These are phyloP conservation scores for Auanema freiburgensis DNA, from an alignment of 2,888 invertebrate genomes.

Conservation along the genomic window DNA sequence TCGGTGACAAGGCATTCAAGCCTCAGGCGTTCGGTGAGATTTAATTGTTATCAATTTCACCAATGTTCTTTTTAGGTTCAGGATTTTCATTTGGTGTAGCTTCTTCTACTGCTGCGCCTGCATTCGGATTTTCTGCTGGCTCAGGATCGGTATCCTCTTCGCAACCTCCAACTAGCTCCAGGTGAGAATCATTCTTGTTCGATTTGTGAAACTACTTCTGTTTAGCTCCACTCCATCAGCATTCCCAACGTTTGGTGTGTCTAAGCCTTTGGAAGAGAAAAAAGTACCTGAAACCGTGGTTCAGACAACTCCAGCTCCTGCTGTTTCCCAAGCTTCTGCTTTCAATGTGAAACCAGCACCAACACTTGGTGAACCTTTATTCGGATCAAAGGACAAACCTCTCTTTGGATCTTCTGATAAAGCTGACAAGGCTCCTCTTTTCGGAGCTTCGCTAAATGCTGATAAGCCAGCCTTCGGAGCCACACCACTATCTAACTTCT, in stretches of 20 bases:
- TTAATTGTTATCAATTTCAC: neutral
- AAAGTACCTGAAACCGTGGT: no score
- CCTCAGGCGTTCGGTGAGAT: neutral
- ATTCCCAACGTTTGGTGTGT: neutral
- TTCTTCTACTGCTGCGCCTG: no score
- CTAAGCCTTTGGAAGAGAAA: no score
- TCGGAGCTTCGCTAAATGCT: no score
- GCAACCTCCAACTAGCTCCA: no score
- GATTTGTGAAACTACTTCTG: neutral
- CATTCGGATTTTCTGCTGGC: conserved; percentile 3
- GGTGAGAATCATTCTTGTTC: no score
- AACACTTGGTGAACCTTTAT: neutral
- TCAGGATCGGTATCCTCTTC: neutral
- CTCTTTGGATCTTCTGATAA: neutral
- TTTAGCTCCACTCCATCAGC: neutral
- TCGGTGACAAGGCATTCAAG: conserved; percentile 10
- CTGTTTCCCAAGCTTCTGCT: no score
- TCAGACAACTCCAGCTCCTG: neutral
- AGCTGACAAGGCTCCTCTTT: neutral
- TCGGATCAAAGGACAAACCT: neutral
- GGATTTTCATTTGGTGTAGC: neutral
- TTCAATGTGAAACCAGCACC: no score
- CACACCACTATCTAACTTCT: neutral
- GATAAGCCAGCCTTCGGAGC: neutral
- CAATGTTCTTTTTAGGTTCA: neutral